A percentile compares a stretch with the other conserved stretches of the same genome.
These are phyloP conservation scores for Bubalus kerabau DNA, from an alignment of 2,113 vertebrate species.

Conservation along the genomic window DNA sequence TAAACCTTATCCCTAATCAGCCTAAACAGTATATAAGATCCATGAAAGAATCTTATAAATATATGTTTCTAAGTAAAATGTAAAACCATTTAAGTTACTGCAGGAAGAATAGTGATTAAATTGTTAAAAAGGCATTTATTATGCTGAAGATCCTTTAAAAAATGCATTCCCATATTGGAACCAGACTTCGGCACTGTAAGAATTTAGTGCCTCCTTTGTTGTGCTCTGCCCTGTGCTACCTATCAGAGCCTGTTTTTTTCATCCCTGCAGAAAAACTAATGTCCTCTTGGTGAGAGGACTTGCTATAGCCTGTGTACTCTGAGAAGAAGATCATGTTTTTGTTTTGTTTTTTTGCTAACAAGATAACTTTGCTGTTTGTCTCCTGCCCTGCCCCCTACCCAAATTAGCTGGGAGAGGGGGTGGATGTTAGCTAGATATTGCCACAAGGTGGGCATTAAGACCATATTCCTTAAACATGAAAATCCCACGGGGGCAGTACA, in stretches of 20 bases:
- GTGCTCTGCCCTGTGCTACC: background rate
- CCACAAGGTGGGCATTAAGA: background rate
- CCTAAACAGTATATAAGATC: background rate
- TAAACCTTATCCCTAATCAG: background rate
- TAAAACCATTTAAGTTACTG: slow-evolving; percentile 14
- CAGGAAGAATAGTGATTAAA: slow-evolving; percentile 6
- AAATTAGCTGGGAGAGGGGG: background rate
- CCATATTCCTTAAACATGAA: background rate
- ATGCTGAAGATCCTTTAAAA: slow-evolving; percentile 4
- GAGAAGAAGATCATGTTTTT: background rate
- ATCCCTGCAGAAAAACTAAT: background rate
- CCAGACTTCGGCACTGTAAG: background rate
- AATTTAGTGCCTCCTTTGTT: background rate
- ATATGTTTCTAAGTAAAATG: slow-evolving; percentile 17
- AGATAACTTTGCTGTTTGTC: background rate
- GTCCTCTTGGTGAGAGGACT: background rate
- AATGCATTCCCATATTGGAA: background rate
- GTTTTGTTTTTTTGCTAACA: background rate
- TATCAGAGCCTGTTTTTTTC: background rate
- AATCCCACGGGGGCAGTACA: background rate
- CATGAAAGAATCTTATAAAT: slow-evolving; percentile 6
- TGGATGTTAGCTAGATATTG: background rate
- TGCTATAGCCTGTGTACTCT: background rate
- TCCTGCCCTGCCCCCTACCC: too few relatives aligned
- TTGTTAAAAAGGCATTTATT: slow-evolving; percentile 27